Percentiles rank a stretch among this genome's conserved stretches.
Conservation (phyloP, 64 coral and sea anemone genomes). For the Astreopora myriophthalma region DNA sequence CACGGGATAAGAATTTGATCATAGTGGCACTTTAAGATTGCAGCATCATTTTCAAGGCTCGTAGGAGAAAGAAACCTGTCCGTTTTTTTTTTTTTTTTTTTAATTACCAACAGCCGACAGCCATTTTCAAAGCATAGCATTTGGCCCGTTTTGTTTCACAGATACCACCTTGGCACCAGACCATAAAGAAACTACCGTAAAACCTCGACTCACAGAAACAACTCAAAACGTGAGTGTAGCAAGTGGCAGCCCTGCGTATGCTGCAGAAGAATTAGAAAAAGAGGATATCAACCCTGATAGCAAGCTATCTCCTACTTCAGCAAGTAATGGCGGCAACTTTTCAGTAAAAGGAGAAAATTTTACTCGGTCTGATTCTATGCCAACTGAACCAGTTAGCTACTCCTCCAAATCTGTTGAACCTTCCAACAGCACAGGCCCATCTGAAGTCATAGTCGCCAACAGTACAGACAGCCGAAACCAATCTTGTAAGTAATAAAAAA, state of each 20-base stretch:
- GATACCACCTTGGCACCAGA: neutral
- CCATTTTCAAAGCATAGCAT: neutral
- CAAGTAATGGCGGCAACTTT: neutral
- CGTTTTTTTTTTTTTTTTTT: no score
- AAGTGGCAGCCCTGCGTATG: neutral
- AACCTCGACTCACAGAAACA: neutral
- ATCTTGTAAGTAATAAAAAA: neutral
- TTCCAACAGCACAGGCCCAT: neutral
- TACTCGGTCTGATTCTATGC: neutral
- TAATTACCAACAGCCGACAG: neutral
- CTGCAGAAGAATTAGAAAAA: neutral
- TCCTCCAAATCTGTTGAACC: neutral
- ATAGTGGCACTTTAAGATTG: no score
- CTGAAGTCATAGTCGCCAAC: neutral
- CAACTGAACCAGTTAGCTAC: neutral
- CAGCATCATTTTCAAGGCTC: no score
- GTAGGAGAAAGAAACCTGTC: no score
- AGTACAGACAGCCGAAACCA: neutral
- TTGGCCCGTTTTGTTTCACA: neutral
- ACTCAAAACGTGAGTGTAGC: neutral
- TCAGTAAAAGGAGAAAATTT: neutral
- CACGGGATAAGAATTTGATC: no score
- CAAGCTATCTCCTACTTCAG: neutral
- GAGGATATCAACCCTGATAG: neutral
- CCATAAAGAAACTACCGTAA: neutral